Conservation (phyloP, 2,797 vertebrate genomes). For the Phrynocephalus guinanensis region DNA sequence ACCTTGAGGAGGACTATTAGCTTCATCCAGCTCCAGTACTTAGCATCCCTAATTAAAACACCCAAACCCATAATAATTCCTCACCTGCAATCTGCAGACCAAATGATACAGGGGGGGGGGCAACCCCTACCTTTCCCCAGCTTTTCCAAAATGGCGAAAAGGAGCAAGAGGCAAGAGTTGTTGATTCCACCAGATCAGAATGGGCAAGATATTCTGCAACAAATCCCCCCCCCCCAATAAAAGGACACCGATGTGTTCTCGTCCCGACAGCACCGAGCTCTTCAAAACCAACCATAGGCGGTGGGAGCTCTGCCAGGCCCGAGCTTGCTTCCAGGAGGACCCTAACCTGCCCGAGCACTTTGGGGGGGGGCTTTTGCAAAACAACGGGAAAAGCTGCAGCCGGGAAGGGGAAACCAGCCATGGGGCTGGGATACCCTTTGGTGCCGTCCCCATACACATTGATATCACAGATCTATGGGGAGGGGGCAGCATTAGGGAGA, state of each 20-base stretch:
- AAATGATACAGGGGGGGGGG: background rate
- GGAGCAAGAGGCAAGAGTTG: too few relatives aligned
- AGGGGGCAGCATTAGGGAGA: too few relatives aligned
- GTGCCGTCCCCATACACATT: background rate
- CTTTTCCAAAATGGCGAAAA: too few relatives aligned
- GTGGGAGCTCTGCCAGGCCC: background rate
- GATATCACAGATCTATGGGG: background rate
- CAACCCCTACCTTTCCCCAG: background rate
- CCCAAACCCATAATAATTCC: background rate
- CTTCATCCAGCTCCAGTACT: background rate
- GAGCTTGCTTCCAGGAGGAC: background rate
- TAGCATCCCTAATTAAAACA: background rate
- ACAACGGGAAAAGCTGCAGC: background rate
- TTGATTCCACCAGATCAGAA: background rate
- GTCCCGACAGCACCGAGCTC: background rate
- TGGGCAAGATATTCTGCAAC: background rate
- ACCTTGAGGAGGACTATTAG: background rate
- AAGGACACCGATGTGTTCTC: background rate
- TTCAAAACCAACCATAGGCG: background rate
- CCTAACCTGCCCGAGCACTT: background rate
- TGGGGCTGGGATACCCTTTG: background rate
- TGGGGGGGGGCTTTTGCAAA: background rate
- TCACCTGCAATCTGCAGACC: background rate
- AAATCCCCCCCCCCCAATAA: too few relatives aligned
- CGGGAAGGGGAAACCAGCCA: background rate